phyloP scores from a whole-genome alignment of 2,113 vertebrate species.

The Ptychochromis oligacanthus region DNA sequence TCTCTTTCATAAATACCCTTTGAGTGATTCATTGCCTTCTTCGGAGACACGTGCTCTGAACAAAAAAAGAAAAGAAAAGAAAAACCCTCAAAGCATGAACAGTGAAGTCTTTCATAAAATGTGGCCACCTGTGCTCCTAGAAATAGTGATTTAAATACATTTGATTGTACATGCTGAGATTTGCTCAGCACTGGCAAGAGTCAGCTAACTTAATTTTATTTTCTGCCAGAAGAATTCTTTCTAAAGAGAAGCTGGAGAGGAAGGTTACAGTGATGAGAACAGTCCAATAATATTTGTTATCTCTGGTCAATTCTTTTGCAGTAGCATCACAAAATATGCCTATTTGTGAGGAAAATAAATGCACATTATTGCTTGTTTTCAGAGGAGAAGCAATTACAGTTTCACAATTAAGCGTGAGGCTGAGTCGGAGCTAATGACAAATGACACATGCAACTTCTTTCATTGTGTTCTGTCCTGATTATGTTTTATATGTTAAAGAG shows the following conservation, averaged over 20 bases:
- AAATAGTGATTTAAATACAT: background rate
- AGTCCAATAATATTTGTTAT: background rate
- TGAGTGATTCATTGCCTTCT: conserved; percentile 59
- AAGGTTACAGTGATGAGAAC: background rate
- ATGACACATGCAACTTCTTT: conserved; percentile 4
- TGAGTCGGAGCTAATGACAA: conserved; percentile 3
- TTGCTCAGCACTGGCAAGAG: conserved; percentile 8
- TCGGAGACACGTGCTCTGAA: background rate
- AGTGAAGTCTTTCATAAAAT: background rate
- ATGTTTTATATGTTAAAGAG: no score
- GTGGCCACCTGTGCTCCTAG: background rate
- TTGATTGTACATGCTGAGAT: conserved; percentile 18
- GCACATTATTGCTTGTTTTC: conserved; percentile 21
- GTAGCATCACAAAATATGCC: background rate
- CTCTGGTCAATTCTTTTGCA: background rate
- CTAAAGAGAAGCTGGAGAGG: background rate
- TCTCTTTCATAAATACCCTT: conserved; percentile 41
- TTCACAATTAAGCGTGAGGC: conserved; percentile 8
- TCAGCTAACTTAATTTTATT: background rate
- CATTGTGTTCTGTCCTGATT: no score
- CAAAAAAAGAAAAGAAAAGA: background rate
- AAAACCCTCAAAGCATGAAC: background rate
- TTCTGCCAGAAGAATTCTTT: background rate
- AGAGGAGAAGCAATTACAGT: conserved; percentile 11
- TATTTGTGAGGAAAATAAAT: conserved; percentile 1